Conservation (phyloP, 2,797 vertebrate species). For the Mormyrus proboscirostris region DNA sequence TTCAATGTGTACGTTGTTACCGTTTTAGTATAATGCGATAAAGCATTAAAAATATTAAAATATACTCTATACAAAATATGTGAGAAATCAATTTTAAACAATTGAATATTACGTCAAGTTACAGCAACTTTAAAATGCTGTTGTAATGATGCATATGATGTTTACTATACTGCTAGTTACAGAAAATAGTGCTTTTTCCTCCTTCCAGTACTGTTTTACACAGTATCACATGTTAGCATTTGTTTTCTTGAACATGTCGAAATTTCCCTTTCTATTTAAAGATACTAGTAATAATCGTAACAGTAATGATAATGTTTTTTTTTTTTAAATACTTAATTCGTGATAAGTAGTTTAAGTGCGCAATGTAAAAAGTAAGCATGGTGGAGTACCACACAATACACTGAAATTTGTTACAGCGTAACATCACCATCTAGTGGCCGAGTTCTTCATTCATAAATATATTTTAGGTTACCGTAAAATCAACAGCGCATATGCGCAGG, state of each 20-base stretch:
- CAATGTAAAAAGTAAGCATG: background rate
- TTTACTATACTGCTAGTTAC: background rate
- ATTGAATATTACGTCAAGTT: background rate
- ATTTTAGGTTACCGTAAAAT: background rate
- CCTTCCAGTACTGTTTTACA: background rate
- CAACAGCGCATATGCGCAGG: background rate
- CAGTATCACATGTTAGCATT: background rate
- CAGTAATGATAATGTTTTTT: background rate
- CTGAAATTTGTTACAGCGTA: background rate
- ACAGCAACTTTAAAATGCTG: background rate
- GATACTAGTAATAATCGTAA: background rate
- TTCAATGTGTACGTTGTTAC: background rate
- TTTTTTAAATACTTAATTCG: background rate
- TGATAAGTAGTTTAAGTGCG: background rate
- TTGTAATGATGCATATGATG: background rate
- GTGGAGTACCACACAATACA: background rate
- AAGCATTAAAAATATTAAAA: background rate
- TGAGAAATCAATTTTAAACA: background rate
- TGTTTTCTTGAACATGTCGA: background rate
- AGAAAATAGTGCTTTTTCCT: background rate
- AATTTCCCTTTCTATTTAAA: background rate
- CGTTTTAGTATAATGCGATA: background rate
- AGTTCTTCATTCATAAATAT: background rate
- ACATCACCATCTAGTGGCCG: constrained; percentile 11
- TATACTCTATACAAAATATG: background rate